phyloP scores from a whole-genome alignment of 2,888 invertebrate species.

The Euzophera pinguis region DNA sequence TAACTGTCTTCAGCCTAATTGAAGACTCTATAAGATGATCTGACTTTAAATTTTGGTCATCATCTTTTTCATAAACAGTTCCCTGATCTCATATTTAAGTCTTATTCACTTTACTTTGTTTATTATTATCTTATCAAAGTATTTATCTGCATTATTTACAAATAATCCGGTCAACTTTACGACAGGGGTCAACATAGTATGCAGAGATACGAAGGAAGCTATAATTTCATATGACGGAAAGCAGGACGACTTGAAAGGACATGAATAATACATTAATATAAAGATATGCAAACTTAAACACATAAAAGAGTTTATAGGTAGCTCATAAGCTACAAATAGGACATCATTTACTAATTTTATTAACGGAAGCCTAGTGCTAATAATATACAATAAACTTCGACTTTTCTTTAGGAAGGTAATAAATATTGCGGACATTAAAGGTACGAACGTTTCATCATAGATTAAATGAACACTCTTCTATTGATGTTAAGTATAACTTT shows the following conservation, averaged over 20 bases:
- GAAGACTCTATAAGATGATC: no score
- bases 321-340: background rate
- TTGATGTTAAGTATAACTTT: no score
- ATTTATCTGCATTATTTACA: no score
- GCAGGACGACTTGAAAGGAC: background rate
- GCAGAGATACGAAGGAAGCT: background rate
- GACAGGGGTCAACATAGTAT: background rate
- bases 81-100: no score
- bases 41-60: no score
- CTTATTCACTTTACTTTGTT: no score
- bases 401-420: background rate
- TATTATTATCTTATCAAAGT: no score
- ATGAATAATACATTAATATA: conserved; percentile 3
- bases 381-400: background rate
- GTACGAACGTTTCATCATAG: no score
- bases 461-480: no score
- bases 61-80: no score
- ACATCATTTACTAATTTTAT: conserved; percentile 7
- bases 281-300: background rate
- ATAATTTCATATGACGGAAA: conserved; percentile 1
- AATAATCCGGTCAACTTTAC: background rate
- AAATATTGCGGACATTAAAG: no score
- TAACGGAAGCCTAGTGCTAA: background rate
- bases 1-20: no score
- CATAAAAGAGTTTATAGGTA: conserved; percentile 6